Percentiles rank a stretch among this genome's conserved stretches.
phyloP scores from a whole-genome alignment of 2,888 invertebrate genomes.

The Nomada flava region DNA sequence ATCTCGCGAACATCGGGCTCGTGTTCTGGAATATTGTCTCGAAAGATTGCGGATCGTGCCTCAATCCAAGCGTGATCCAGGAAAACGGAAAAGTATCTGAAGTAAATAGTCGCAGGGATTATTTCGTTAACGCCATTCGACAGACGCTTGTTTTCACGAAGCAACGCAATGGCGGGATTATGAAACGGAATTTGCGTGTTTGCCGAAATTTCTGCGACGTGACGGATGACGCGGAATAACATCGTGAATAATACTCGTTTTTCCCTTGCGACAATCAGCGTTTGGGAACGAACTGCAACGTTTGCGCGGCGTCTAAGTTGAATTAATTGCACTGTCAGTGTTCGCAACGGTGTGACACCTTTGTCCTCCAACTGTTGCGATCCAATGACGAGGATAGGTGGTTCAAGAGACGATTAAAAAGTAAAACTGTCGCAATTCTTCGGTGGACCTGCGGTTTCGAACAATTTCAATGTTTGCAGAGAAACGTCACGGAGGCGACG shows the following conservation, averaged over 20 bases:
- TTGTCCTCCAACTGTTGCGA: background rate
- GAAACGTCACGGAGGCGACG: background rate
- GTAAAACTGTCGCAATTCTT: background rate
- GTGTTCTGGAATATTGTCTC: no score
- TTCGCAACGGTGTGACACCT: background rate
- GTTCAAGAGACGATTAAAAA: no score
- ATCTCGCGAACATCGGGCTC: no score
- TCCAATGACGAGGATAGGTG: no score
- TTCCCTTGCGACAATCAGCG: conserved; percentile 2
- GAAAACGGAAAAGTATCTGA: conserved; percentile 5
- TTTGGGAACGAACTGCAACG: background rate
- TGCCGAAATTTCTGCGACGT: conserved; percentile 5
- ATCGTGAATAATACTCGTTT: background rate
- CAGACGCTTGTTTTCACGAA: conserved; percentile 3
- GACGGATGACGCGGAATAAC: conserved; percentile 5
- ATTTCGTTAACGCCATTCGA: background rate
- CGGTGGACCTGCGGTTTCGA: background rate
- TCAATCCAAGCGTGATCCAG: background rate
- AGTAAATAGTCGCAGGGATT: background rate
- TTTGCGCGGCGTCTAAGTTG: background rate
- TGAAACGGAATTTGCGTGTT: background rate
- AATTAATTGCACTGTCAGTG: no score
- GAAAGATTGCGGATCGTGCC: conserved; percentile 15
- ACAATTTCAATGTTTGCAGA: background rate
- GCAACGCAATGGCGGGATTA: background rate